These are phyloP conservation scores for Passer montanus DNA, from an alignment of 2,113 vertebrate species.

Conservation along the genomic window DNA sequence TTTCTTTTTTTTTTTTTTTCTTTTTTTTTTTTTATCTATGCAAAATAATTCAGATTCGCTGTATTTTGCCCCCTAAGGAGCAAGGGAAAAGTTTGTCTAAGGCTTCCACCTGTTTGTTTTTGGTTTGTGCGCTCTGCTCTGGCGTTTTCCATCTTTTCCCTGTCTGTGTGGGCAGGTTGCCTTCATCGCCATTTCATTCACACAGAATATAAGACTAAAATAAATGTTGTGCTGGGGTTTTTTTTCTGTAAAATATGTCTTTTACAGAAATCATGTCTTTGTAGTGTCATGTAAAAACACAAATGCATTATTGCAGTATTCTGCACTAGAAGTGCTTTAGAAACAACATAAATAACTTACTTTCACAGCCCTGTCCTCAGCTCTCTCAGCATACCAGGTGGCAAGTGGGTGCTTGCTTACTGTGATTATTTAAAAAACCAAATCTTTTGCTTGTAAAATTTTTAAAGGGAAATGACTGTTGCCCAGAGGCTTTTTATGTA, in stretches of 20 bases:
- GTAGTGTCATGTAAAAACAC: fast-evolving
- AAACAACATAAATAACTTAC: background rate
- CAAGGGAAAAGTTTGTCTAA: background rate
- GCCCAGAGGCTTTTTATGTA: background rate
- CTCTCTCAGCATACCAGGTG: background rate
- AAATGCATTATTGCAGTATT: background rate
- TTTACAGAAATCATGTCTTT: background rate
- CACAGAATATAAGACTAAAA: background rate
- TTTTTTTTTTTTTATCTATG: too few species aligned
- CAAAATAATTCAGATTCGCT: background rate
- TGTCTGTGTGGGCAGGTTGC: background rate
- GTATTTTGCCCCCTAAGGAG: fast-evolving
- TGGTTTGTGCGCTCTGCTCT: background rate
- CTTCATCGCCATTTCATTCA: fast-evolving
- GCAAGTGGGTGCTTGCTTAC: background rate
- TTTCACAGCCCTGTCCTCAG: background rate
- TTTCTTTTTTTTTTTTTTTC: too few species aligned
- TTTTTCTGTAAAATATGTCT: background rate
- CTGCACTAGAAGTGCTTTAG: background rate
- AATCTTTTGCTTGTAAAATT: background rate
- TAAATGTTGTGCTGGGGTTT: background rate
- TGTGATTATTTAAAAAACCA: background rate
- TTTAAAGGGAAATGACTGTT: background rate
- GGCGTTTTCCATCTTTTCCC: background rate
- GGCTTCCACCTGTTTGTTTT: background rate